Conservation (phyloP, 2,797 vertebrate species). For the Tachyglossus aculeatus region DNA sequence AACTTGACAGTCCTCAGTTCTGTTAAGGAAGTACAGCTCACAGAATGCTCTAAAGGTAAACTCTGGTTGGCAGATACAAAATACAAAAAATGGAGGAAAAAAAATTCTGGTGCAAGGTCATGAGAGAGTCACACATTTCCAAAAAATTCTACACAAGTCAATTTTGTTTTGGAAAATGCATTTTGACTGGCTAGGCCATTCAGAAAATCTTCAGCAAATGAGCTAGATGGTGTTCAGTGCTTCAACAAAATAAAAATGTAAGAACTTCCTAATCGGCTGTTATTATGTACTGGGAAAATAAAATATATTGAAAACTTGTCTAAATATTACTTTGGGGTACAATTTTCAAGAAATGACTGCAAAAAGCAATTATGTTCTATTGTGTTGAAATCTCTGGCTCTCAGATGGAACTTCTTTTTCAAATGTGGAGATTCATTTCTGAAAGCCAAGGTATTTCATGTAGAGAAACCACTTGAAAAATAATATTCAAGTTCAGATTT, state of each 20-base stretch:
- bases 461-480: slow-evolving; percentile 48
- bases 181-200: neutral
- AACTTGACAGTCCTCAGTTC: no score
- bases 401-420: slow-evolving; percentile 45
- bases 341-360: slow-evolving; percentile 25
- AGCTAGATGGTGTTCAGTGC: neutral
- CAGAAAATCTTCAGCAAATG: neutral
- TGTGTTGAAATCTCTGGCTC: slow-evolving; percentile 34
- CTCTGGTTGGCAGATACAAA: no score
- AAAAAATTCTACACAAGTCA: neutral
- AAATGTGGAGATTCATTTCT: slow-evolving; percentile 41
- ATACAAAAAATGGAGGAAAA: no score
- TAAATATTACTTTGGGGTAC: neutral
- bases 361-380: slow-evolving; percentile 44
- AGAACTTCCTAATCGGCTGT: slow-evolving; percentile 28
- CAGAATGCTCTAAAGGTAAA: no score
- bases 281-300: slow-evolving; percentile 45
- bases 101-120: no score
- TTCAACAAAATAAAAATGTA: slow-evolving; percentile 22
- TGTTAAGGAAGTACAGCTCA: no score
- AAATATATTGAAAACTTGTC: neutral
- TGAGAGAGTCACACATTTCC: no score
- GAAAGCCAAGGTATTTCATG: slow-evolving; percentile 40
- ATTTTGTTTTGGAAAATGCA: neutral
- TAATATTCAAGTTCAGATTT: slow-evolving; percentile 29